phyloP scores from a whole-genome alignment of 2,113 vertebrate genomes.

The Percopsis transmontana region DNA sequence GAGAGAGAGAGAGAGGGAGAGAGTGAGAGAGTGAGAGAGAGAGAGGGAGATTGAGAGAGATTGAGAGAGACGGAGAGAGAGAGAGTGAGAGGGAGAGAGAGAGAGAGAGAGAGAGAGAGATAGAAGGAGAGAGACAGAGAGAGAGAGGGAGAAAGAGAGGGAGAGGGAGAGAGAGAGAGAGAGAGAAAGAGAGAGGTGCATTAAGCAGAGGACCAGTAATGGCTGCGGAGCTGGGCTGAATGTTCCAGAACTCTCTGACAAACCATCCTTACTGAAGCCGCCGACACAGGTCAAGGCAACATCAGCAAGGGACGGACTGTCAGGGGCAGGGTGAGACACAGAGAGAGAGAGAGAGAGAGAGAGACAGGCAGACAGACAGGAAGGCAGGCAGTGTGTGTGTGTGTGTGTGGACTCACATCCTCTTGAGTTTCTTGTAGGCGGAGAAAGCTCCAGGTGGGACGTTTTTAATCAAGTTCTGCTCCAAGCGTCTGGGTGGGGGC shows the following conservation, averaged over 20 bases:
- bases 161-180: conserved; percentile 21
- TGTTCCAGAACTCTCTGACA: too few relatives aligned
- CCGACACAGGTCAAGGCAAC: conserved; percentile 60
- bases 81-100: too few relatives aligned
- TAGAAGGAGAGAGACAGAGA: too few relatives aligned
- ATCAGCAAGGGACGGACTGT: too few relatives aligned
- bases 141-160: not conserved
- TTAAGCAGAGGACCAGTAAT: too few relatives aligned
- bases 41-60: not conserved
- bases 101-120: too few relatives aligned
- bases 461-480: conserved; percentile 96
- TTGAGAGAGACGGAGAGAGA: too few relatives aligned
- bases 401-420: conserved; percentile 86
- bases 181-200: too few relatives aligned
- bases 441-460: conserved; percentile 93
- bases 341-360: not conserved
- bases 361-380: not conserved
- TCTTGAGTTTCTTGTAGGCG: conserved; percentile 96
- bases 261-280: too few relatives aligned
- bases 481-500: conserved; percentile 84
- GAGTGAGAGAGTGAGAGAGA: conserved; percentile 13
- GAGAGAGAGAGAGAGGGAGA: conserved; percentile 22
- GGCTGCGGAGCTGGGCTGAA: too few relatives aligned
- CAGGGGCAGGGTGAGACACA: not conserved
- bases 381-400: not conserved